These are phyloP conservation scores for Rhyacophila evoluta DNA, from an alignment of 2,888 invertebrate species.

Conservation along the genomic window DNA sequence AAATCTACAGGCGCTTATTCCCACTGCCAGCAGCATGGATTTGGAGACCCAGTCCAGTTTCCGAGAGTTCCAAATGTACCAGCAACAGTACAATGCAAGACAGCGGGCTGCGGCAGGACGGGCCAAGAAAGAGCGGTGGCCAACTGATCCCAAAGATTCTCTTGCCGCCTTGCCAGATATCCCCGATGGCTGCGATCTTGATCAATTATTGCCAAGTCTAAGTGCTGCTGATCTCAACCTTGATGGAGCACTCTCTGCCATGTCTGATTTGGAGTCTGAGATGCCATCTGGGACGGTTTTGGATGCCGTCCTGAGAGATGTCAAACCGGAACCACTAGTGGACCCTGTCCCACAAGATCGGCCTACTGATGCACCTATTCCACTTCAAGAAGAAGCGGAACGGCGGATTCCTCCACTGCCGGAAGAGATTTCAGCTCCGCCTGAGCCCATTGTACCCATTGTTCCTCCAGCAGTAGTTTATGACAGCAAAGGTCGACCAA, in stretches of 20 bases:
- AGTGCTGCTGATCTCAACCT: constrained; percentile 73
- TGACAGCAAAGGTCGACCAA: constrained; percentile 75
- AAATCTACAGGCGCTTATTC: constrained; percentile 66
- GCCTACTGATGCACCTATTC: constrained; percentile 57
- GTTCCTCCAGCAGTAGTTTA: constrained; percentile 58
- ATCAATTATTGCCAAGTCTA: constrained; percentile 74
- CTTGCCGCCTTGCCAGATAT: constrained; percentile 58
- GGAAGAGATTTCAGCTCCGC: constrained; percentile 58
- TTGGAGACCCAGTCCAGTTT: constrained; percentile 74
- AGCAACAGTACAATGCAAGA: constrained; percentile 74
- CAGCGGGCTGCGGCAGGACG: constrained; percentile 66
- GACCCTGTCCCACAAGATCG: constrained; percentile 22
- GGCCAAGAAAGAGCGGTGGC: constrained; percentile 8
- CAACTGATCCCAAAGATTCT: constrained; percentile 17
- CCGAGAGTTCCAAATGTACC: constrained; percentile 75
- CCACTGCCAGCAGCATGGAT: constrained; percentile 70
- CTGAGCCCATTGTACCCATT: constrained; percentile 59
- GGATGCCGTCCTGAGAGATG: constrained; percentile 42
- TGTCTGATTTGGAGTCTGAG: constrained; percentile 60
- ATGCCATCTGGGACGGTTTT: constrained; percentile 28
- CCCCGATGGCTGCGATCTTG: constrained; percentile 72
- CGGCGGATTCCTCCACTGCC: constrained; percentile 33
- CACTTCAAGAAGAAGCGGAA: constrained; percentile 50
- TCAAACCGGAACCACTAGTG: constrained; percentile 47
- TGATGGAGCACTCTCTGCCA: constrained; percentile 62